A percentile compares a stretch with the other conserved stretches of the same genome.
Conservation (phyloP, 2,113 vertebrate genomes). For the Lycaon pictus region DNA sequence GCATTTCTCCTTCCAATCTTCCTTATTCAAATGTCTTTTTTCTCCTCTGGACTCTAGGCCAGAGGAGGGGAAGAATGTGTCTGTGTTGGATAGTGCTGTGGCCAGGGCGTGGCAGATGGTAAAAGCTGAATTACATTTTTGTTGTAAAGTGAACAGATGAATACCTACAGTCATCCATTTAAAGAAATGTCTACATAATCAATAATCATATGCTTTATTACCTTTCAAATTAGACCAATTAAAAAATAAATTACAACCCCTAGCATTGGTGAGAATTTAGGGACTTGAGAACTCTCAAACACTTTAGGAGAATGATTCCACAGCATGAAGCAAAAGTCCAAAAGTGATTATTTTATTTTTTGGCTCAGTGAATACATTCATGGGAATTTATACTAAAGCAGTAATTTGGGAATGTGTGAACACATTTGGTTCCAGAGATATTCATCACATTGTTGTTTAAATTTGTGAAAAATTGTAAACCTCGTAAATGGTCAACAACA, state of each 20-base stretch:
- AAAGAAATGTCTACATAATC: not conserved
- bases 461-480: not conserved
- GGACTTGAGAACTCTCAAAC: not conserved
- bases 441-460: constrained; percentile 35
- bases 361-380: not conserved
- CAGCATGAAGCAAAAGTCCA: not conserved
- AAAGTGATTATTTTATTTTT: not conserved
- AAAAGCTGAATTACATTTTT: not conserved
- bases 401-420: not conserved
- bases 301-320: not conserved
- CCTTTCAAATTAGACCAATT: not conserved
- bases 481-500: not conserved
- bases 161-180: not conserved
- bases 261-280: not conserved
- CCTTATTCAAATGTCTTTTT: not conserved
- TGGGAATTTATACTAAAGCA: constrained; percentile 23
- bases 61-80: rapidly evolving
- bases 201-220: not conserved
- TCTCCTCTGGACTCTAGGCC: not conserved
- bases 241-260: not conserved
- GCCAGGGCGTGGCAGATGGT: not conserved
- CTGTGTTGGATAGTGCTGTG: not conserved
- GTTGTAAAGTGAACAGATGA: not conserved
- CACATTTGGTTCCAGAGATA: not conserved
- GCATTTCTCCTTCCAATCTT: not conserved